Percentiles rank a stretch among this genome's conserved stretches.
Evolutionary conservation across 2,888 invertebrate genomes (phyloP).

Genomic region (Tanaodytes sp.): DNA sequence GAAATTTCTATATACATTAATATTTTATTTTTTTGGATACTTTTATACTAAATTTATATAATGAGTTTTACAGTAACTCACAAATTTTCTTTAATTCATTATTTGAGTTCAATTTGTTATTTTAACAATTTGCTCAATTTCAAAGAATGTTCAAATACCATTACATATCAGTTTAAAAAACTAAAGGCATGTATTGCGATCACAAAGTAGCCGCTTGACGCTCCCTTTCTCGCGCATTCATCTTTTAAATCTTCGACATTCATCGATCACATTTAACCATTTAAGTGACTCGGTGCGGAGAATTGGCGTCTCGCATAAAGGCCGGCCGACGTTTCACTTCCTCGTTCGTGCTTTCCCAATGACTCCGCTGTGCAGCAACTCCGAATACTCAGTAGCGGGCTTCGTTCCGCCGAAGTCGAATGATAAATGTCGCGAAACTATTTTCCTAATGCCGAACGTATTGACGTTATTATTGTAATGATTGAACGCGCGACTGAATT

Average conservation of each 20-base stretch:
- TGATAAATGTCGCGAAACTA: conserved; percentile 35
- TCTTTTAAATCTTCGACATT: conserved; percentile 43
- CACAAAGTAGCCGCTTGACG: conserved; percentile 27
- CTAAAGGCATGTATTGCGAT: too few relatives aligned
- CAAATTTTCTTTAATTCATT: too few relatives aligned
- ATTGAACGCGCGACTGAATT: conserved; percentile 24
- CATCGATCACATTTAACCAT: conserved; percentile 48
- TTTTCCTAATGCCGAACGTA: conserved; percentile 17
- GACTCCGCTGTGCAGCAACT: conserved; percentile 21
- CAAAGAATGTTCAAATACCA: too few relatives aligned
- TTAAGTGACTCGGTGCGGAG: conserved; percentile 33
- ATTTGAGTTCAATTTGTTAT: too few relatives aligned
- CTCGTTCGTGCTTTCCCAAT: conserved; percentile 7
- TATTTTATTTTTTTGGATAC: too few relatives aligned
- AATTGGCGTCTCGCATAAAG: conserved; percentile 16
- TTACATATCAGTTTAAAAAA: too few relatives aligned
- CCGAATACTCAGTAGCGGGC: background rate
- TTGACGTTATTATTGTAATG: conserved; percentile 34
- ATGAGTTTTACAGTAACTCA: too few relatives aligned
- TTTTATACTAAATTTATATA: too few relatives aligned
- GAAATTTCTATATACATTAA: too few relatives aligned
- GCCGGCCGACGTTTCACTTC: conserved; percentile 6
- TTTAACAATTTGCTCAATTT: too few relatives aligned
- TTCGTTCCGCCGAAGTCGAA: background rate
- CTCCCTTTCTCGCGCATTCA: conserved; percentile 40